A percentile compares a stretch with the other conserved stretches of the same genome.
phyloP scores from a whole-genome alignment of 1,140 invertebrate genomes.

The Phymorhynchus buccinoides region DNA sequence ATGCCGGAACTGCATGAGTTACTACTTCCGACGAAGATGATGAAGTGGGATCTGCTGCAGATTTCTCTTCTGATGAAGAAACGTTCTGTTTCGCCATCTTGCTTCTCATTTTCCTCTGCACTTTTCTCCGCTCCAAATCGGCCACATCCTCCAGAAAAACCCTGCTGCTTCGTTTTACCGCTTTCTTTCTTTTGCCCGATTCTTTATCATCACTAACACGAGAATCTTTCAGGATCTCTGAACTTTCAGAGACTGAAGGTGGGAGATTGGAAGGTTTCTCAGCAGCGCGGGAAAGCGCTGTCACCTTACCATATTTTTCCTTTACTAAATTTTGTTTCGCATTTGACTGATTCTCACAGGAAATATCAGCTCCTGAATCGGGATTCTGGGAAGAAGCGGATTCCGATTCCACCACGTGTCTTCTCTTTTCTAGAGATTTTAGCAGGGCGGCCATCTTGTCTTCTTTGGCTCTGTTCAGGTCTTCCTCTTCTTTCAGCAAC shows the following conservation, averaged over 20 bases:
- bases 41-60: background rate
- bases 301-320: slow-evolving; percentile 10
- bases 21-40: background rate
- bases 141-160: slow-evolving; percentile 28
- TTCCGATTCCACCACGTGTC: background rate
- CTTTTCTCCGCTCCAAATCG: background rate
- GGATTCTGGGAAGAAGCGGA: background rate
- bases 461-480: slow-evolving; percentile 28
- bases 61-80: background rate
- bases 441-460: slow-evolving; percentile 33
- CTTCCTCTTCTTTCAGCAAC: slow-evolving; percentile 38
- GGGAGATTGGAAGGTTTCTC: slow-evolving; percentile 26
- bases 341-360: background rate
- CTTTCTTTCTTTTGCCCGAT: background rate
- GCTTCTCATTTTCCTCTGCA: slow-evolving; percentile 12
- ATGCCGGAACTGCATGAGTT: background rate
- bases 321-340: slow-evolving; percentile 40
- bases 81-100: background rate
- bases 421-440: slow-evolving; percentile 38
- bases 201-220: background rate
- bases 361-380: background rate
- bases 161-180: background rate
- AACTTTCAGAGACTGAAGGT: background rate
- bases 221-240: background rate
- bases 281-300: slow-evolving; percentile 11